These are phyloP conservation scores for Sebastes minor DNA, from an alignment of 2,797 vertebrate genomes.

Conservation along the genomic window DNA sequence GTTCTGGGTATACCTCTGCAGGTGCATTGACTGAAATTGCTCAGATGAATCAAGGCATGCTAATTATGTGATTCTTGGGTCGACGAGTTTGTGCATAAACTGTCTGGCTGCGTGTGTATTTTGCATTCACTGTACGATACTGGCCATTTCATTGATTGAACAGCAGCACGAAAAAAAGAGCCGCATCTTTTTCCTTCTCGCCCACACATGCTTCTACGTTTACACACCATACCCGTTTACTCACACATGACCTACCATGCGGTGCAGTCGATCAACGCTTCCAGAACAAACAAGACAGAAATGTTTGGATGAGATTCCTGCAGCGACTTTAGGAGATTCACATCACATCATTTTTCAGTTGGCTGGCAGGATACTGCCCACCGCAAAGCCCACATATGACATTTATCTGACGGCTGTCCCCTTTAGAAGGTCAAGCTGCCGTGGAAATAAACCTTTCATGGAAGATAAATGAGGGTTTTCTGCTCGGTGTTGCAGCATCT, in stretches of 20 bases:
- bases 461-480: slow-evolving; percentile 49
- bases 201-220: slow-evolving; percentile 5
- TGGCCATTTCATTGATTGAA: slow-evolving; percentile 22
- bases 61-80: slow-evolving; percentile 12
- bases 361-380: slow-evolving; percentile 24
- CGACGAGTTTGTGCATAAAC: slow-evolving; percentile 11
- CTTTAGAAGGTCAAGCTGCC: slow-evolving; percentile 55
- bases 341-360: background rate
- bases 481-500: slow-evolving; percentile 10
- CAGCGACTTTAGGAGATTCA: slow-evolving; percentile 9
- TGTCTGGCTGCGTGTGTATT: slow-evolving; percentile 13
- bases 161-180: slow-evolving; percentile 1
- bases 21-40: background rate
- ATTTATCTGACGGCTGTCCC: slow-evolving; percentile 49
- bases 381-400: slow-evolving; percentile 10
- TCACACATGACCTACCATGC: slow-evolving; percentile 18
- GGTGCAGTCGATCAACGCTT: slow-evolving; percentile 13
- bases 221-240: background rate
- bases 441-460: slow-evolving; percentile 48
- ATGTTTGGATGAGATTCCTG: slow-evolving; percentile 13
- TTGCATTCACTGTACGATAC: slow-evolving; percentile 25
- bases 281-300: slow-evolving; percentile 5
- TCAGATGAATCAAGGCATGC: background rate
- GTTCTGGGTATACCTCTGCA: slow-evolving; percentile 4
- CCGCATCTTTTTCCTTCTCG: background rate